phyloP scores from a whole-genome alignment of 2,797 vertebrate genomes.

The Spea hammondii region DNA sequence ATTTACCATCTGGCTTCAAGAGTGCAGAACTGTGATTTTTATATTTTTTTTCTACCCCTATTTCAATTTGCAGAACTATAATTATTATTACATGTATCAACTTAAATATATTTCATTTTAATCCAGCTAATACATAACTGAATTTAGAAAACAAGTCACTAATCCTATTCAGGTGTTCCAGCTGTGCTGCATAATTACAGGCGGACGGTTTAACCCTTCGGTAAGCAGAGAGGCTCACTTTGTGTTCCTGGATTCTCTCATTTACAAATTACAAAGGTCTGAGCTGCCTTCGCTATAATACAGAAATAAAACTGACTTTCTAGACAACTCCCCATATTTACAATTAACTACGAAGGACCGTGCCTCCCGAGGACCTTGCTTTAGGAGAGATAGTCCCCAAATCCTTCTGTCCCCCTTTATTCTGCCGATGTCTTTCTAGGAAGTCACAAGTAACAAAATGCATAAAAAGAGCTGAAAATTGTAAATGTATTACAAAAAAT shows the following conservation, averaged over 20 bases:
- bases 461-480: too few relatives aligned
- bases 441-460: too few relatives aligned
- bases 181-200: slow-evolving; percentile 15
- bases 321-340: too few relatives aligned
- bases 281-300: too few relatives aligned
- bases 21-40: slow-evolving; percentile 5
- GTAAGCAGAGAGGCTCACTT: not conserved
- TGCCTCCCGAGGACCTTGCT: too few relatives aligned
- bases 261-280: too few relatives aligned
- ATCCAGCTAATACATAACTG: slow-evolving; percentile 28
- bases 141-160: slow-evolving; percentile 20
- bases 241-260: not conserved
- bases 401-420: too few relatives aligned
- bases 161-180: slow-evolving; percentile 45
- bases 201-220: slow-evolving; percentile 9
- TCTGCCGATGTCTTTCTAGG: too few relatives aligned
- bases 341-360: too few relatives aligned
- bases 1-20: slow-evolving; percentile 35
- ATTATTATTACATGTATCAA: slow-evolving; percentile 39
- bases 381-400: too few relatives aligned
- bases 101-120: slow-evolving; percentile 47
- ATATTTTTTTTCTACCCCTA: slow-evolving; percentile 24
- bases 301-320: too few relatives aligned
- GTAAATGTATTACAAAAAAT: too few relatives aligned
- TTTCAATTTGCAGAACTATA: slow-evolving; percentile 32